Conservation (phyloP, 2,113 vertebrate genomes). For the Syrmaticus mikado region DNA sequence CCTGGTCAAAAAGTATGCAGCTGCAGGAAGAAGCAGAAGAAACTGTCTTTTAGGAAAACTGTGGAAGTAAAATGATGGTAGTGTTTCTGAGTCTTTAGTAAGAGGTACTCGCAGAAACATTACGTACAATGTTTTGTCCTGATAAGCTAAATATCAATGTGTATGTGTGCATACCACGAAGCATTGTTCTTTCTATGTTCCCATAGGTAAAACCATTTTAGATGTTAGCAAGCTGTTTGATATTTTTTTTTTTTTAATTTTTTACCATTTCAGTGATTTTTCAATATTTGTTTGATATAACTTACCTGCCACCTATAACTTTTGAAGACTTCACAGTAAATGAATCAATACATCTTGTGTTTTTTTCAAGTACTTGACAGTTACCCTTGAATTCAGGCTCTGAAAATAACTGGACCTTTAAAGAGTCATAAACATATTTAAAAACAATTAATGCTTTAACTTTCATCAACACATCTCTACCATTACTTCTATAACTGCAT, state of each 20-base stretch:
- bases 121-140: neutral
- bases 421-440: conserved; percentile 52
- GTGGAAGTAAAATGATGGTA: neutral
- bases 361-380: conserved; percentile 83
- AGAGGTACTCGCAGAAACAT: neutral
- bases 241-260: neutral
- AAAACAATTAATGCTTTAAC: conserved; percentile 31
- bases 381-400: conserved; percentile 88
- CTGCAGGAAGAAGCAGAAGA: conserved; percentile 73
- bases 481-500: neutral
- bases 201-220: neutral
- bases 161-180: neutral
- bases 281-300: neutral
- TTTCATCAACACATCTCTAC: neutral
- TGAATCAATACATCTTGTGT: conserved; percentile 78
- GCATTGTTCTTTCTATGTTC: neutral
- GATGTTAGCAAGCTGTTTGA: neutral
- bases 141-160: neutral
- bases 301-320: conserved; percentile 90
- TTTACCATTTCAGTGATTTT: neutral
- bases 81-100: neutral
- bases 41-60: neutral
- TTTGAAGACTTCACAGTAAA: conserved; percentile 89
- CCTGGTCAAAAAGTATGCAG: conserved; percentile 89
- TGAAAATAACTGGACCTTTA: conserved; percentile 92